Conservation (phyloP, 2,797 vertebrate species). For the Spheniscus humboldti region DNA sequence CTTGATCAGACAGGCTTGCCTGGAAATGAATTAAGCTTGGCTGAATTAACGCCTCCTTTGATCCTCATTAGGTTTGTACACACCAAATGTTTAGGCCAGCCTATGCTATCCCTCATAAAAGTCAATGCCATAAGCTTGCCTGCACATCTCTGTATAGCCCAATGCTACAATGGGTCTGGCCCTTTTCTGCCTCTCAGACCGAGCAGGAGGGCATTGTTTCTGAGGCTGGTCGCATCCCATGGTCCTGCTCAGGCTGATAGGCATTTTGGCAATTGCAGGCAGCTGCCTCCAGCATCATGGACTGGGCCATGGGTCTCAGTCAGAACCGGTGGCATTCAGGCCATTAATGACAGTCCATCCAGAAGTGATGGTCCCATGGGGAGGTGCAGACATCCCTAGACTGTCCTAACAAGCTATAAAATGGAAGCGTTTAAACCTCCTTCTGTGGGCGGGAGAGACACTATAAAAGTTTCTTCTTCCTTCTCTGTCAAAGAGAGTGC, state of each 20-base stretch:
- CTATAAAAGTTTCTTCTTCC: not conserved
- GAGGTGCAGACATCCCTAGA: not conserved
- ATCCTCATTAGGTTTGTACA: not conserved
- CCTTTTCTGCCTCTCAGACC: not conserved
- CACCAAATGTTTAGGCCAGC: not conserved
- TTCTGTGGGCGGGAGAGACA: not conserved
- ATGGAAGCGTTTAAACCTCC: not conserved
- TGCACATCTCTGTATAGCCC: not conserved
- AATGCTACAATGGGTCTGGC: not conserved
- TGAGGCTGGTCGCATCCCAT: not conserved
- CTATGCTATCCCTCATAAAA: accelerated
- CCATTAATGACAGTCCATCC: not conserved
- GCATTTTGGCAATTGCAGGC: not conserved
- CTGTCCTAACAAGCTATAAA: not conserved
- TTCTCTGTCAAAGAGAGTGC: not conserved
- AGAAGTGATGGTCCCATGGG: not conserved
- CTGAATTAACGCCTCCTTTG: not conserved
- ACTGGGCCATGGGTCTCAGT: not conserved
- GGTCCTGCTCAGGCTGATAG: not conserved
- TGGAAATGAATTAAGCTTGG: not conserved
- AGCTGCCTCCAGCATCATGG: not conserved
- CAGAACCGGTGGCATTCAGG: not conserved
- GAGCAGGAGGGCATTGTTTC: not conserved
- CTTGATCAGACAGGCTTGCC: not conserved
- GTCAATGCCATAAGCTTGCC: not conserved